Evolutionary conservation across 1,140 invertebrate species (phyloP).

Genomic region (Drosophila leontia): DNA sequence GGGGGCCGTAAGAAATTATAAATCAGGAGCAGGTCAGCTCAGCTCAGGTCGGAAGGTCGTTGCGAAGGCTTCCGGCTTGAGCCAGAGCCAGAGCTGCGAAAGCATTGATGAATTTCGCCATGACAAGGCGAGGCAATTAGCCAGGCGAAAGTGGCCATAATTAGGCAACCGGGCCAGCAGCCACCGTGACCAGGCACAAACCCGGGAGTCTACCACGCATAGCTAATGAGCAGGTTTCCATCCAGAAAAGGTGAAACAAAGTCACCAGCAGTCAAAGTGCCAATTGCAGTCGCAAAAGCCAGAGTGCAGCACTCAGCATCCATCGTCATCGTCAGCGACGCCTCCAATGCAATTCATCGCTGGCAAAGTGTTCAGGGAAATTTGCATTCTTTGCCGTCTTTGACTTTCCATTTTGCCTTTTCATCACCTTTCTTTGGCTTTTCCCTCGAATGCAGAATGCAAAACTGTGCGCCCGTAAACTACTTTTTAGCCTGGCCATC

Average conservation of each 20-base stretch:
- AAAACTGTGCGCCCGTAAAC: conserved; percentile 66
- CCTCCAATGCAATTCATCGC: conserved; percentile 28
- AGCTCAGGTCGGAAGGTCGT: conserved; percentile 17
- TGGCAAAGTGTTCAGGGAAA: conserved; percentile 36
- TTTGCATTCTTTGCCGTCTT: conserved; percentile 61
- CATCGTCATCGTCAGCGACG: conserved; percentile 9
- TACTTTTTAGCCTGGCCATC: conserved; percentile 54
- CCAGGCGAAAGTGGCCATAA: conserved; percentile 56
- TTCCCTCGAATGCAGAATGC: conserved; percentile 40
- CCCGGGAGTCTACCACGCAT: conserved; percentile 1
- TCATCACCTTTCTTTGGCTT: conserved; percentile 47
- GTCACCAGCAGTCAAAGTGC: conserved; percentile 30
- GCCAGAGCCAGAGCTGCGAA: background rate
- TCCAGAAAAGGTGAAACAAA: conserved; percentile 35
- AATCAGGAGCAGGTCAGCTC: conserved; percentile 38
- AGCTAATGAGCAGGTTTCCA: conserved; percentile 33
- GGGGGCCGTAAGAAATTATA: conserved; percentile 13
- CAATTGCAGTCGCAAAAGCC: conserved; percentile 38
- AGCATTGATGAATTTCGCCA: conserved; percentile 31
- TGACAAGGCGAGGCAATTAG: conserved; percentile 50
- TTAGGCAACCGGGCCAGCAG: conserved; percentile 44
- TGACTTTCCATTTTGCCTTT: conserved; percentile 62
- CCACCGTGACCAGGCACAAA: conserved; percentile 55
- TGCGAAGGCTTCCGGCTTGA: conserved; percentile 3
- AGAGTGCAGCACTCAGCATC: conserved; percentile 29